Evolutionary conservation across 2,113 vertebrate genomes (phyloP).

Genomic region (Semicossyphus pulcher): DNA sequence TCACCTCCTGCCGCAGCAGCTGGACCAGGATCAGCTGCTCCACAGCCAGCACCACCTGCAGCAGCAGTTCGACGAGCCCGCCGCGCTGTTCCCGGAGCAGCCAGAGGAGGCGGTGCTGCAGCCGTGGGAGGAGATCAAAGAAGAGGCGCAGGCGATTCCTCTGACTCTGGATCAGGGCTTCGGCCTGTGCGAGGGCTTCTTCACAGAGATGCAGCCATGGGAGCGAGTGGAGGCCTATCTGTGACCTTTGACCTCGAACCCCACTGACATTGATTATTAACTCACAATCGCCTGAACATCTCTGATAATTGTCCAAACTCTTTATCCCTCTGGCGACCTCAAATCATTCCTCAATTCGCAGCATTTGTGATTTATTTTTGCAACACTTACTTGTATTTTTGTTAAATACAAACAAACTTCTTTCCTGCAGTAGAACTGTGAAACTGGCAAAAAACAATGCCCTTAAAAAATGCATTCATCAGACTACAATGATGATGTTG

Average conservation of each 20-base stretch:
- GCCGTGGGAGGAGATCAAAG: slow-evolving; percentile 86
- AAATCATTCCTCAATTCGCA: slow-evolving; percentile 22
- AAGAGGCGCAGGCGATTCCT: slow-evolving; percentile 77
- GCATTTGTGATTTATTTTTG: slow-evolving; percentile 13
- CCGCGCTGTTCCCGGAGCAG: slow-evolving; percentile 78
- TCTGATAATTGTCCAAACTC: slow-evolving; percentile 12
- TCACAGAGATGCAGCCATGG: slow-evolving; percentile 86
- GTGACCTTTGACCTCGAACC: slow-evolving; percentile 71
- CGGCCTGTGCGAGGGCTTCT: slow-evolving; percentile 84
- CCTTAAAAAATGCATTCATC: slow-evolving; percentile 1
- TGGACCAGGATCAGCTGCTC: slow-evolving; percentile 73
- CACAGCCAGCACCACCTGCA: slow-evolving; percentile 71
- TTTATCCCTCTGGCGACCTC: slow-evolving; percentile 9
- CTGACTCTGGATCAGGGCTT: slow-evolving; percentile 83
- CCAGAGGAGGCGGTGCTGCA: slow-evolving; percentile 71
- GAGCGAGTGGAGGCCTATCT: slow-evolving; percentile 81
- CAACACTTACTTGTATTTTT: not conserved
- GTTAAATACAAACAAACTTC: not conserved
- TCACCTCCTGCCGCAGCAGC: slow-evolving; percentile 55
- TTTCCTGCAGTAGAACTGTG: slow-evolving; percentile 5
- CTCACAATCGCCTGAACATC: not conserved
- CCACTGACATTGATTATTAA: slow-evolving; percentile 35
- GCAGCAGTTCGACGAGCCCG: slow-evolving; percentile 78
- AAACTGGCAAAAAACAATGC: not conserved
- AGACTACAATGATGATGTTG: not conserved